Evolutionary conservation across 2,888 invertebrate species (phyloP).

Genomic region (Lobophora halterata): DNA sequence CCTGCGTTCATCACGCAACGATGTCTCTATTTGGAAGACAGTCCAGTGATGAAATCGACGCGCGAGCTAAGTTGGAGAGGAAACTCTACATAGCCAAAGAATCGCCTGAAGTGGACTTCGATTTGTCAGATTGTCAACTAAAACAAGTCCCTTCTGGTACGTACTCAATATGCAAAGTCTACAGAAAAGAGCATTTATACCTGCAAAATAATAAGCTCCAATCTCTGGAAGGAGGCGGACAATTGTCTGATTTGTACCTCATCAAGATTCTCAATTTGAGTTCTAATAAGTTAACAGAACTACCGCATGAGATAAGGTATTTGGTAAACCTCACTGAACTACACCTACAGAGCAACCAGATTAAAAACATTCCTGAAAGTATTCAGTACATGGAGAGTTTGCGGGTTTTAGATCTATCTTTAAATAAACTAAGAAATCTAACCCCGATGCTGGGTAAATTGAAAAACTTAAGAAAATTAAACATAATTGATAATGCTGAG

Average conservation of each 20-base stretch:
- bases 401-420: slow-evolving; percentile 85
- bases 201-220: slow-evolving; percentile 85
- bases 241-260: slow-evolving; percentile 84
- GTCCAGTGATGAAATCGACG: slow-evolving; percentile 45
- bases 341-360: slow-evolving; percentile 86
- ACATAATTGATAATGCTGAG: slow-evolving; percentile 81
- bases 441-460: slow-evolving; percentile 84
- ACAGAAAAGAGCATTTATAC: slow-evolving; percentile 86
- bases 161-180: slow-evolving; percentile 89
- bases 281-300: slow-evolving; percentile 82
- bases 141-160: slow-evolving; percentile 88
- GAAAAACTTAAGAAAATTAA: slow-evolving; percentile 80
- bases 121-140: slow-evolving; percentile 89
- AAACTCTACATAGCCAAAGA: slow-evolving; percentile 81
- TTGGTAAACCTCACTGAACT: slow-evolving; percentile 87
- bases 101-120: slow-evolving; percentile 90
- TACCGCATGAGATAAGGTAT: slow-evolving; percentile 84
- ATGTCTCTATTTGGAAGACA: slow-evolving; percentile 71
- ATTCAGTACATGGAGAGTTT: slow-evolving; percentile 83
- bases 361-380: slow-evolving; percentile 85
- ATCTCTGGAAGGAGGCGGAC: slow-evolving; percentile 86
- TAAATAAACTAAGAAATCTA: slow-evolving; percentile 84
- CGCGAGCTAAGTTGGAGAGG: slow-evolving; percentile 60
- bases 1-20: slow-evolving; percentile 59
- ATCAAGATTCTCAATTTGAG: slow-evolving; percentile 85